phyloP scores from a whole-genome alignment of 2,888 invertebrate species.

The Volucella inanis region DNA sequence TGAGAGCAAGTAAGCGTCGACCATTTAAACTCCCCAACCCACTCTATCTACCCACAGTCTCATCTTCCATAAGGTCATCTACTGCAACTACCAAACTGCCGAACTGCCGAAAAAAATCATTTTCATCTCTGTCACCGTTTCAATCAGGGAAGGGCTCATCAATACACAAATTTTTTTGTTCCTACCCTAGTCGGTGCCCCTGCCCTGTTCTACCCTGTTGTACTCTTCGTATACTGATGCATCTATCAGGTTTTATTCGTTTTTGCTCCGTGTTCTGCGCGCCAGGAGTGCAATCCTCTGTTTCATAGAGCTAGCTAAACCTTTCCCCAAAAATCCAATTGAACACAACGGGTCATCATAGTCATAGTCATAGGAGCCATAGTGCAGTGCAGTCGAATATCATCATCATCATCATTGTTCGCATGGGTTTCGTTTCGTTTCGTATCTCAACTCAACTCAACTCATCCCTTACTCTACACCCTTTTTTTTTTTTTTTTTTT shows the following conservation, averaged over 20 bases:
- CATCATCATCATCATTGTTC: slow-evolving; percentile 67
- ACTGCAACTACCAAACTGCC: slow-evolving; percentile 53
- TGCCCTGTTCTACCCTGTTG: slow-evolving; percentile 33
- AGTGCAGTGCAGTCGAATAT: slow-evolving; percentile 54
- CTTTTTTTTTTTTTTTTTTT: background rate
- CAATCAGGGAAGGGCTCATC: slow-evolving; percentile 73
- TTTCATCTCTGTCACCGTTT: slow-evolving; percentile 74
- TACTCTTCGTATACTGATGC: slow-evolving; percentile 30
- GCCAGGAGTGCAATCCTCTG: slow-evolving; percentile 55
- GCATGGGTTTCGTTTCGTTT: slow-evolving; percentile 45
- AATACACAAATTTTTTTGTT: slow-evolving; percentile 61
- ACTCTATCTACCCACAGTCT: slow-evolving; percentile 14
- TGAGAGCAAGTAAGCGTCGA: slow-evolving; percentile 67
- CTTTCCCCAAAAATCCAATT: slow-evolving; percentile 58
- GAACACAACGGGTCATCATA: slow-evolving; percentile 52
- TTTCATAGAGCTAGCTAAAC: slow-evolving; percentile 53
- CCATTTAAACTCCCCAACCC: slow-evolving; percentile 62
- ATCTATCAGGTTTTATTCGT: slow-evolving; percentile 37
- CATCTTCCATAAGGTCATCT: slow-evolving; percentile 68
- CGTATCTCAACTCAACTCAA: slow-evolving; percentile 7
- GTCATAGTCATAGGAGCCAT: background rate
- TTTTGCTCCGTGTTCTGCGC: slow-evolving; percentile 21
- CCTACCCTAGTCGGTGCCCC: slow-evolving; percentile 40
- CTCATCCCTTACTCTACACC: slow-evolving; percentile 57
- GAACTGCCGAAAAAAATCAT: slow-evolving; percentile 68